Evolutionary conservation across 2,797 vertebrate species (phyloP), one percentile per base, ranked within the genome.

Genomic region (Eidolon dupreanum): DNA sequence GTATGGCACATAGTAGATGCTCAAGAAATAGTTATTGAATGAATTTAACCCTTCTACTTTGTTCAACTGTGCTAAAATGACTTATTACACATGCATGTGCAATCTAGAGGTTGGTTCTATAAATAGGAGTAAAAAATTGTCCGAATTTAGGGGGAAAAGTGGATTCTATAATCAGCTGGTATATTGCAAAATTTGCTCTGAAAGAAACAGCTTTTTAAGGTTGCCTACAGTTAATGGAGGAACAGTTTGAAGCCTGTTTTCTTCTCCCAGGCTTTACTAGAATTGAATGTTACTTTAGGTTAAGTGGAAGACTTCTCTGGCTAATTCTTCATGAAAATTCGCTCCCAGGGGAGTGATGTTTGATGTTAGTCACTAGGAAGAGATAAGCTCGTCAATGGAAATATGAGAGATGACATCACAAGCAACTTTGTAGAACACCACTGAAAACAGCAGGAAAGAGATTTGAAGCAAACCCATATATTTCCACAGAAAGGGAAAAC

Each of bases 401-500:
- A 93, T 74, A 51, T 63, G 31, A 85, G 12, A 15, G 12, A 81
- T 88, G 55, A 91, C 71, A 43, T 95, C 91, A 93, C 43, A 51
- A 41, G 41, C 51, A 38, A 68, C 74, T 66, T 19, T 83, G 79
- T 28, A 53, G 17, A 88, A 33, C 28, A 26, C n/a, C 43, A 16
- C 28, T 78, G 75, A 71, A 85, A 82, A 79, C 6, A 51, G 36
- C 86, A 82, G 88, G 88, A 91, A 93, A 28, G 83, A 82, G 41
- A 88, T 46, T 15, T 10, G 66, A 87, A 88, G 57, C 5, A 53
- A 68, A 46, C 70, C 75, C 83, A 78, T 90, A 19, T 84, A 26
- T 96, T 95, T 82, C 86, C 71, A 85, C 28, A 92, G 88, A 95
- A 94, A 88, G 41, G 88, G 82, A 61, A 95, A 82, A 51, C n/a